Conservation (phyloP, 35 echinoderm and acorn worm species). For the Strongylocentrotus purpuratus region DNA sequence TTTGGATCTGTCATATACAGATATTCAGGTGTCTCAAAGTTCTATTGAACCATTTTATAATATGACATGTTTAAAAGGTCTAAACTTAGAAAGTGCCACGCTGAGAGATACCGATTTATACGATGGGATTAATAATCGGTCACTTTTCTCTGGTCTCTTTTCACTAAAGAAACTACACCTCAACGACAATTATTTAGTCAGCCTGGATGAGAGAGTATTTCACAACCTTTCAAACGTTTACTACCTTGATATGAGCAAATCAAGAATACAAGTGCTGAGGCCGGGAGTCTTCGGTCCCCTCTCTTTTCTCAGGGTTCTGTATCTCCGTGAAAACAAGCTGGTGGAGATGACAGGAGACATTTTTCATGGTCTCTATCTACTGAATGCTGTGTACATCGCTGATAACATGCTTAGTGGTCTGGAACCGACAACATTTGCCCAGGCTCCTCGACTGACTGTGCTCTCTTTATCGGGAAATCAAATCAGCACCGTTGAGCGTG, state of each 20-base stretch:
- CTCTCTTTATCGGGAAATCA: conserved; percentile 27
- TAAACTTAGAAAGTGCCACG: not conserved
- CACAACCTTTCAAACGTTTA: not conserved
- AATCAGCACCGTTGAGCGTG: not conserved
- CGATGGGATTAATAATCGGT: not conserved
- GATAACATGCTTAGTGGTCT: not conserved
- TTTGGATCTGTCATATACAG: conserved; percentile 20
- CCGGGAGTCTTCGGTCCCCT: not conserved
- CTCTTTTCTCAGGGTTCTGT: not conserved
- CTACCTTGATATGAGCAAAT: not conserved
- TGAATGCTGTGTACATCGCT: not conserved
- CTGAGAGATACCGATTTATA: not conserved
- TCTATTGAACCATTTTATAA: not conserved
- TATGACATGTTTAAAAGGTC: not conserved
- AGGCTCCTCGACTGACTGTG: not conserved
- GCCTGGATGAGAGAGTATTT: not conserved
- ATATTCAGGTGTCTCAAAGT: not conserved
- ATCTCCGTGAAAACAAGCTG: not conserved
- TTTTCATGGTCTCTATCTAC: not conserved
- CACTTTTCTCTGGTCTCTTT: not conserved
- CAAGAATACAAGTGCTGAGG: not conserved
- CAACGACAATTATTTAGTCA: not conserved
- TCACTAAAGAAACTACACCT: not conserved
- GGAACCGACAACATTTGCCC: not conserved
- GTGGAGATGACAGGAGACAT: not conserved